Base-by-base conservation (phyloP, 2,888 invertebrate species). In the Arctia plantaginis region DNA sequence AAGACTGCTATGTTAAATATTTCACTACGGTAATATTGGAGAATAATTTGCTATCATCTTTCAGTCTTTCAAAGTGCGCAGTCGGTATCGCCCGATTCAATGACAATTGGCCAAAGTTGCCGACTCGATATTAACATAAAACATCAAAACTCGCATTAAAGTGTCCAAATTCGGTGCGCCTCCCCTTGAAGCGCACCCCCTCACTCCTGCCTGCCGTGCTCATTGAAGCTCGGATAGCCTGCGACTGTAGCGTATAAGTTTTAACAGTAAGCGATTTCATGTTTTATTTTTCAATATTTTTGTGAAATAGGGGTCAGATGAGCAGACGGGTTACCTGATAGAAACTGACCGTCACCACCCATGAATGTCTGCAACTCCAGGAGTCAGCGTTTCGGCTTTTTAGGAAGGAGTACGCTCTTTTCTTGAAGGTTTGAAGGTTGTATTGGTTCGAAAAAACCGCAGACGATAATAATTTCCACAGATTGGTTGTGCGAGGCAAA, bases 71-170 rank as follows among this genome's bases (percentile, higher is more conserved):
- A 71, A 65, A 75, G 74, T 69, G 72, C 75, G 69, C 76, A 73
- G 78, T 68, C 72, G 73, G 79, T 73, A 86, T 83, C 81, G 82
- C 81, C 23, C 86, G 87, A 92, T 90, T 91, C 92, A 89, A 89
- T 91, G 92, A 92, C 91, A 93, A 89, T 89, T 86, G 89, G 90
- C 79, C 83, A 80, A 94, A 94, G 90, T 94, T 93, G 85, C 81
- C 86, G 80, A 88, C 87, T 88, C 81, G 90, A 91, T 92, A 95
- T 95, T 95, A 95, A 92, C 95, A 95, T 95, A 94, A 94, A 95
- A 95, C 94, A 95, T 95, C 94, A 94, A 90, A 95, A 95, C 92
- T 95, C 95, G 92, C 94, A 95, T 95, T 95, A 94, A 94, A 94
- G 92, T 94, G 94, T 94, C 93, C 93, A 90, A 93, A 93, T 92